Base-by-base conservation (phyloP, 2,888 invertebrate genomes). In the Caenorhabditis zanzibari region DNA sequence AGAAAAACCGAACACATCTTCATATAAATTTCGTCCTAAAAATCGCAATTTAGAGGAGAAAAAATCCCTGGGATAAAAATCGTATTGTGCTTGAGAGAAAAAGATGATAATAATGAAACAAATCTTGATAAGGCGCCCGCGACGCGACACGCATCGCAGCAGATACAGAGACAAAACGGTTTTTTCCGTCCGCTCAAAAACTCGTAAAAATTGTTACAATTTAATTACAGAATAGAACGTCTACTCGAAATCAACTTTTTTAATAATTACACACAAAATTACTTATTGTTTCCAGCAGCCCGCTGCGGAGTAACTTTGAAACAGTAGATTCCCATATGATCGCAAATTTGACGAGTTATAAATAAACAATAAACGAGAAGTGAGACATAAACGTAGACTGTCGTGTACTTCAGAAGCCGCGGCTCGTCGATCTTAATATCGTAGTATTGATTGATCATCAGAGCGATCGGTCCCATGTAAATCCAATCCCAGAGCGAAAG, bases 401-500 rank as follows among this genome's bases (percentile, higher is more conserved):
- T 85, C 26, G 77, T 74, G 38, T 59, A 74, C 12, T 68, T 63
- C 24, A 87, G 76, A 10, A 87, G 82, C 14, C 44, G 68, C 19
- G 68, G 54, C 66, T 87, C 87, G 58, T 76, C 68, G 56, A 87
- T 80, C 7, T 82, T 66, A 66, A 82, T 85, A 59, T 87, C 85
- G 63, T 87, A 87, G 63, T 87, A 87, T 94, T 99, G 99, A 94
- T 99, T 99, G 85, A 98, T 95, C 94, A 98, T 97, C 89, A 99
- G 94, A 95, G 97, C 95, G 44, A 95, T 95, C 16, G 98, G 98
- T 5, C 98, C 98, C 83, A 97, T 93, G 83, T 98, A 94, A 54
- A 96, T 95, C 94, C 96, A 96, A 94, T 99, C 99, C 94, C 96
- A 95, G 92, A 97, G 96, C 88, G 96, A 96, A 96, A 99, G 96